Base-by-base conservation (phyloP, 2,888 invertebrate species). In the Leuctra nigra region DNA sequence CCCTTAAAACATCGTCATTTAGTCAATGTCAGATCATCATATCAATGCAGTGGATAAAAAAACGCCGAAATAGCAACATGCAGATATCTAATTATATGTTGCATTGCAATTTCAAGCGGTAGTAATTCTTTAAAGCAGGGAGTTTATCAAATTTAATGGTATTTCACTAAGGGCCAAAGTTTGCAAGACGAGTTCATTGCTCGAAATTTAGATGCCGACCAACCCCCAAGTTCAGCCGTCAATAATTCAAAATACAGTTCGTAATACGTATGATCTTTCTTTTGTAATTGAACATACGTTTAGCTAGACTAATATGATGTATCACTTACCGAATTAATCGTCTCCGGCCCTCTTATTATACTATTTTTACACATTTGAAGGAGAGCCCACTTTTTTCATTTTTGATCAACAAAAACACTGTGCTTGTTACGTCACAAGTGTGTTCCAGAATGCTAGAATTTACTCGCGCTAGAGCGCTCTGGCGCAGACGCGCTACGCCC, bases 361-460 rank as follows among this genome's bases (percentile, higher is more conserved):
- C 55, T 52, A 54, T 44, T 50, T 58, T 58, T 39, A 39, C 48
- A 33, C 58, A 58, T 58, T 58, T 52, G 55, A 47, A 58, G 46
- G 39, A 35, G 53, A 53, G 38, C 44, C 53, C 57, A 57, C 52
- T 53, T 46, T 35, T 50, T 29, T 50, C 55, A 53, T 58, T 14
- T 44, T 58, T 53, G 53, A 53, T 53, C 55, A 58, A 58, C 55
- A 58, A 55, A 57, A 55, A 58, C 55, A 58, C 57, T 44, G 22
- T 35, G 25, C 24, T 36, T 58, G 55, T n/a, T n/a, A n/a, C n/a
- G n/a, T n/a, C n/a, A n/a, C n/a, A n/a, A n/a, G n/a, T n/a, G n/a
- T n/a, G n/a, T n/a, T n/a, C n/a, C n/a, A n/a, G n/a, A n/a, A n/a
- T n/a, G 11, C 29, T 29, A 6, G 29, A 29, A 29, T 6, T 7